Evolutionary conservation across 2,888 invertebrate species (phyloP), one percentile per base, ranked within the genome.

Genomic region (Odontocerum albicorne): DNA sequence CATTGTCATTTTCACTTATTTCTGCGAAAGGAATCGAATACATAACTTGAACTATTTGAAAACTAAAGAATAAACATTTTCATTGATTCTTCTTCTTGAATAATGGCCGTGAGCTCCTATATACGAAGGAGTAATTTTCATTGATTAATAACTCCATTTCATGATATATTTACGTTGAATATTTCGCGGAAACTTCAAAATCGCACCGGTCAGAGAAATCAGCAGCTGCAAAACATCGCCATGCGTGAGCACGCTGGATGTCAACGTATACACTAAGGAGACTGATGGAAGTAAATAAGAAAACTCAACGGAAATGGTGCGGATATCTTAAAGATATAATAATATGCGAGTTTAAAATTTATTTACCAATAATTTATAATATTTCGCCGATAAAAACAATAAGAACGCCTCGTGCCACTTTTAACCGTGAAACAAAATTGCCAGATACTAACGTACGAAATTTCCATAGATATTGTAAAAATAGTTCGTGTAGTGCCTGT

Each of bases 341-440:
- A 32, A 31, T 46, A 42, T 15, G 33, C 15, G 35, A 17, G 33
- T n/a, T 39, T 19, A 27, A 4, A 22, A 21, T 15, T 44, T 16
- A 38, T 52, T 44, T 43, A 49, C 44, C 44, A 42, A 38, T 21
- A 44, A 43, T 32, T 55, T 49, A 36, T 39, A 45, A 45, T 19
- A 45, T 35, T 45, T 52, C 39, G 44, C 19, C 39, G 45, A 49
- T 17, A 8, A 50, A 54, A 58, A 58, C 49, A 54, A 57, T 53
- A 47, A 47, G 57, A 54, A 58, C 54, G 50, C 58, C 58, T 58
- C 58, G 58, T 58, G 58, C 50, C 10, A 40, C 21, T 43, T 33
- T 13, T 10, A 44, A 17, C 33, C 31, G 20, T 4, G n/a, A 27
- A 33, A 35, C 7, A 7, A 21, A 12, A 33, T 50, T 50, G 35